Evolutionary conservation across 1,140 invertebrate species (phyloP).

Genomic region (Nephila pilipes): DNA sequence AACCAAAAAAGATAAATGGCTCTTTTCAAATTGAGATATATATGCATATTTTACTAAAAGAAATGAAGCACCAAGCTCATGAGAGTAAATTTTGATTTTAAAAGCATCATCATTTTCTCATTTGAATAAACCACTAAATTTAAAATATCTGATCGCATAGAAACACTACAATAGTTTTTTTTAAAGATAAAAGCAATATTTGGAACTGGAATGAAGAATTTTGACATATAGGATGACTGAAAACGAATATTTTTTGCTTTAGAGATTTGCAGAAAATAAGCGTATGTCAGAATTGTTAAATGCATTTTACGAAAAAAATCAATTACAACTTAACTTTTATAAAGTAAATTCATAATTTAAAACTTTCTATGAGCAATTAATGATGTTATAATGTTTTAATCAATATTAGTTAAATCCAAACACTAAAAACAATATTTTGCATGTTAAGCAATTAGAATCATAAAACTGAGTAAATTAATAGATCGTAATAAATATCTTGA

Average conservation of each 20-base stretch:
- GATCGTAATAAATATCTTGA: not conserved
- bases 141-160: not conserved
- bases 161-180: not conserved
- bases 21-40: constrained; percentile 35
- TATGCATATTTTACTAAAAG: constrained; percentile 23
- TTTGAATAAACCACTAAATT: not conserved
- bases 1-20: constrained; percentile 43
- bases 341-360: no score
- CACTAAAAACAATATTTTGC: no score
- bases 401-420: no score
- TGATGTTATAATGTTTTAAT: no score
- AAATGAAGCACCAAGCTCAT: constrained; percentile 51
- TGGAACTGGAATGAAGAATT: not conserved
- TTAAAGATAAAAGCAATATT: not conserved
- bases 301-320: no score
- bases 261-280: no score
- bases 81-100: constrained; percentile 31
- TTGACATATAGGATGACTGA: not conserved
- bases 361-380: no score
- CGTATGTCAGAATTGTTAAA: no score
- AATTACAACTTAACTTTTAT: not conserved
- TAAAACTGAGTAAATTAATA: no score
- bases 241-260: no score
- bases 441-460: no score
- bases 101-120: not conserved